A percentile compares a stretch with the other conserved stretches of the same genome.
These are phyloP conservation scores for Rhinoraja longicauda DNA, from an alignment of 2,797 vertebrate genomes.

Conservation along the genomic window DNA sequence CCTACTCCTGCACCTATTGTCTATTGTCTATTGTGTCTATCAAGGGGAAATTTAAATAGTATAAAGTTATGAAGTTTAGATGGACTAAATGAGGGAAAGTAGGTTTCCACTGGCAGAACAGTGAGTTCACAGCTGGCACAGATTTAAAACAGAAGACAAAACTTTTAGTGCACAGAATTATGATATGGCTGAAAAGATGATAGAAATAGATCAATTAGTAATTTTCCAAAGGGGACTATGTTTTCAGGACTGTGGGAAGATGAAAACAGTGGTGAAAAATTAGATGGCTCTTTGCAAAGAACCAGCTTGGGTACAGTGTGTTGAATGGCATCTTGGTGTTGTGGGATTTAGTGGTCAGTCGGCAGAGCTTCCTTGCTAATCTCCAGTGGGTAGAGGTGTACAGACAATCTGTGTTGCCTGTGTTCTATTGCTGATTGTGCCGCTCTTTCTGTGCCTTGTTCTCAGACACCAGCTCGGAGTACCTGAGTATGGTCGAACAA, in stretches of 20 bases:
- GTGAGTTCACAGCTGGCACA: neutral
- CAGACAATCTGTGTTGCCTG: neutral
- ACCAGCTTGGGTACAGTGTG: neutral
- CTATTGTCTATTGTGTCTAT: too few species aligned
- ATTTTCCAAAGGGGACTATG: neutral
- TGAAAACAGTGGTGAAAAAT: neutral
- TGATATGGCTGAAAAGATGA: neutral
- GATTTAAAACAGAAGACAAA: too few species aligned
- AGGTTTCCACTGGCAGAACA: neutral
- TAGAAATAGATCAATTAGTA: neutral
- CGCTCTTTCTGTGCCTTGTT: neutral
- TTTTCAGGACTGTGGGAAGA: neutral
- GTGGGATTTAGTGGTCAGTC: neutral
- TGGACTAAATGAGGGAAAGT: neutral
- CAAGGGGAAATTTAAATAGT: neutral
- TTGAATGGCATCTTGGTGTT: neutral
- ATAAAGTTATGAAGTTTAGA: neutral
- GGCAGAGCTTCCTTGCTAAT: neutral
- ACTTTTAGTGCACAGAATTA: neutral
- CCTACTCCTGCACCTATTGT: too few species aligned
- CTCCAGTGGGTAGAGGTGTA: neutral
- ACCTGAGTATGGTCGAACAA: slow-evolving; percentile 45
- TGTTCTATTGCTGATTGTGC: neutral
- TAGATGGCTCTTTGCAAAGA: neutral
- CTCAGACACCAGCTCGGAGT: slow-evolving; percentile 46